Evolutionary conservation across 2,888 invertebrate species (phyloP).

Genomic region (Pelosia muscerda): DNA sequence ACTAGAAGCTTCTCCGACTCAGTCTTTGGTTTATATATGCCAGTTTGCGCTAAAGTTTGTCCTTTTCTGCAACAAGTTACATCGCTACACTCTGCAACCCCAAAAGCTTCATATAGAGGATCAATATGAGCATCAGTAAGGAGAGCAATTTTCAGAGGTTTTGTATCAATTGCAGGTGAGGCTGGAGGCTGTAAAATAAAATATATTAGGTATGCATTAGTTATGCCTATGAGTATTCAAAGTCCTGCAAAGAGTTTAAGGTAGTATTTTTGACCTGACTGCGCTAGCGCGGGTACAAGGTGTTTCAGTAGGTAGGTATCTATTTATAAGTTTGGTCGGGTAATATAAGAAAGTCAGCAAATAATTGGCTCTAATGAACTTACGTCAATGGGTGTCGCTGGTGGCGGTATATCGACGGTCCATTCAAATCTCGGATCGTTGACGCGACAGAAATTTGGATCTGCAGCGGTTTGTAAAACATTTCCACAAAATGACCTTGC

Average conservation of each 20-base stretch:
- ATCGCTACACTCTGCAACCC: conserved; percentile 90
- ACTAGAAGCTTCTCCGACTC: conserved; percentile 58
- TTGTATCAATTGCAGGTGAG: conserved; percentile 38
- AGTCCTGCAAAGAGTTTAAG: neutral
- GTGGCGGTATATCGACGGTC: conserved; percentile 76
- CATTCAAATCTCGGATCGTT: conserved; percentile 82
- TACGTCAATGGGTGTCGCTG: conserved; percentile 50
- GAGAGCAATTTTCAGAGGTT: conserved; percentile 86
- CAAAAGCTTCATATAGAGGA: conserved; percentile 89
- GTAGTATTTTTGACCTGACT: too few species aligned
- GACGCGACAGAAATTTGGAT: conserved; percentile 72
- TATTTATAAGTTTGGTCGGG: too few species aligned
- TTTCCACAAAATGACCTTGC: conserved; percentile 87
- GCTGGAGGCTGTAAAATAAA: conserved; percentile 46
- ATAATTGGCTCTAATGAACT: conserved; percentile 33
- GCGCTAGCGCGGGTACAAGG: too few species aligned
- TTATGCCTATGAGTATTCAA: neutral
- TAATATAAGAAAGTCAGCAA: neutral
- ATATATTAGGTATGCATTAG: neutral
- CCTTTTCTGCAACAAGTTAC: conserved; percentile 92
- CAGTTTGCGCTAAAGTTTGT: conserved; percentile 76
- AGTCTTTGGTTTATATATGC: conserved; percentile 48
- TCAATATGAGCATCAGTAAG: conserved; percentile 94
- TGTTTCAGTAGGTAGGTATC: too few species aligned
- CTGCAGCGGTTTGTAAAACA: conserved; percentile 75